Evolutionary conservation across 2,797 vertebrate genomes (phyloP).

Genomic region (Lepus townsendii): DNA sequence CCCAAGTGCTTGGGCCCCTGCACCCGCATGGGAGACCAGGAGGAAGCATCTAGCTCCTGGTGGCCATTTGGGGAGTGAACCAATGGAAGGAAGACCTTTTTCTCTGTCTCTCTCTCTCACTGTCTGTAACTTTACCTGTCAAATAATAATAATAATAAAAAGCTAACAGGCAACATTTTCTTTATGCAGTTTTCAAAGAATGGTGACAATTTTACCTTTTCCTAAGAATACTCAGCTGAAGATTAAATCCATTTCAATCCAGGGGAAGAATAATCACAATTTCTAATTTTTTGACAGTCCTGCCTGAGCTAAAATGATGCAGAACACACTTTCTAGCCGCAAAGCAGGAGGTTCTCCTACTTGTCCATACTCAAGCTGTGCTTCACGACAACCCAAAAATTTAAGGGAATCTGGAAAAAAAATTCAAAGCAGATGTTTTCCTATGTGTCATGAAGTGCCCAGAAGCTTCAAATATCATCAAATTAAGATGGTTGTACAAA

Average conservation of each 20-base stretch:
- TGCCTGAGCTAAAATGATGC: slow-evolving; percentile 37
- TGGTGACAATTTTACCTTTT: slow-evolving; percentile 41
- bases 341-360: background rate
- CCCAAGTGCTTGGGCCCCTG: too few relatives aligned
- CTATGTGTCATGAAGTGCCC: background rate
- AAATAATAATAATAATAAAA: background rate
- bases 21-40: too few relatives aligned
- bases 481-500: background rate
- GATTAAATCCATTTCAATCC: slow-evolving; percentile 42
- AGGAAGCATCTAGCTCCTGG: too few relatives aligned
- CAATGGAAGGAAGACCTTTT: too few relatives aligned
- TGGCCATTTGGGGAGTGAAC: too few relatives aligned
- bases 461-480: slow-evolving; percentile 16
- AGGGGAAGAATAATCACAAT: slow-evolving; percentile 16
- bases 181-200: slow-evolving; percentile 47
- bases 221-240: slow-evolving; percentile 14
- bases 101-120: too few relatives aligned
- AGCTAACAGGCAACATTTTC: slow-evolving; percentile 25
- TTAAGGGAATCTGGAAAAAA: slow-evolving; percentile 27
- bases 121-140: too few relatives aligned
- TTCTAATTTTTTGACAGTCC: slow-evolving; percentile 61
- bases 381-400: background rate
- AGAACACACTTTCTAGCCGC: slow-evolving; percentile 33
- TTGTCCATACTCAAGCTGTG: background rate
- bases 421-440: slow-evolving; percentile 27